phyloP scores from a whole-genome alignment of 2,797 vertebrate genomes.

The Cynopterus sphinx region DNA sequence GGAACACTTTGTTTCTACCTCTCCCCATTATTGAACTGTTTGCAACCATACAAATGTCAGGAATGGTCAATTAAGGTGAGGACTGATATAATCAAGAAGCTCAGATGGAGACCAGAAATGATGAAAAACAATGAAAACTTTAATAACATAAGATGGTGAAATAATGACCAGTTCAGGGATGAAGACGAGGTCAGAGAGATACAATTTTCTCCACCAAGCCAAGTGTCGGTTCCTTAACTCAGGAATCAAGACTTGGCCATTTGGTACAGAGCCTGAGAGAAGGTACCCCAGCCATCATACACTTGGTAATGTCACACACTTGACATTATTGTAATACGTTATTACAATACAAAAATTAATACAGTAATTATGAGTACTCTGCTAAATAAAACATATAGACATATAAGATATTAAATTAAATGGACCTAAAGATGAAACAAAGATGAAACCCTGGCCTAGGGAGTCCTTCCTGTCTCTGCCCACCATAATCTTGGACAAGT shows the following conservation, averaged over 20 bases:
- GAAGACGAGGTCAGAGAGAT: background rate
- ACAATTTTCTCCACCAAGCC: background rate
- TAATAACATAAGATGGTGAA: background rate
- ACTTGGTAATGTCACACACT: background rate
- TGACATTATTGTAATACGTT: background rate
- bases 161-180: background rate
- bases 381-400: slow-evolving; percentile 19
- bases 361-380: slow-evolving; percentile 2
- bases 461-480: background rate
- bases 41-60: background rate
- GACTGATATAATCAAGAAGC: background rate
- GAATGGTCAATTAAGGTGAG: background rate
- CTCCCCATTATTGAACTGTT: background rate
- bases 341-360: background rate
- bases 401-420: slow-evolving; percentile 3
- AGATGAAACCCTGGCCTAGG: background rate
- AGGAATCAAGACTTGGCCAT: background rate
- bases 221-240: background rate
- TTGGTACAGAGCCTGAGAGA: background rate
- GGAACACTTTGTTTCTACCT: background rate
- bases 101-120: background rate
- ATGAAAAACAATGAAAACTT: background rate
- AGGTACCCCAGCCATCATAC: background rate
- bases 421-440: background rate
- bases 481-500: background rate